Evolutionary conservation across 2,888 invertebrate genomes (phyloP), one percentile per base, ranked within the genome.

Genomic region (Morpho achilles): DNA sequence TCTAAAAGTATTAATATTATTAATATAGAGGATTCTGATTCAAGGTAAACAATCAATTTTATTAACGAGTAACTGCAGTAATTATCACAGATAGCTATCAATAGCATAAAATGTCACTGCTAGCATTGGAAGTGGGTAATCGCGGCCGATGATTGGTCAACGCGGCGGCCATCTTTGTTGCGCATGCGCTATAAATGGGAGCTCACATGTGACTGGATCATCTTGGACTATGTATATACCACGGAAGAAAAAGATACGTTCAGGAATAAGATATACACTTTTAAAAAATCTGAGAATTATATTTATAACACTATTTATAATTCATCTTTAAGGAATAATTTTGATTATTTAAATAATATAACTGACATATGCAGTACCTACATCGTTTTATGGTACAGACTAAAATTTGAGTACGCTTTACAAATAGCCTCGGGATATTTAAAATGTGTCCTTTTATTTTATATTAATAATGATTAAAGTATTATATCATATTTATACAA

Each of bases 91-190:
- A 79, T 78, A 80, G 75, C 76, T 85, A 84, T 85, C 84, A 80
- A 83, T 84, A 86, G 74, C 71, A 71, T 77, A 76, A 78, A 80
- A 77, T 76, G 77, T 76, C 73, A 72, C 74, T 72, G 74, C 75
- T 78, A 75, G 74, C 74, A 76, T 79, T 72, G 78, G 77, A 73
- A 80, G 74, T 75, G 73, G 72, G 50, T 48, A 54, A 58, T 56
- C 72, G 71, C 61, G 79, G 65, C 59, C 68, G 72, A 62, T 74
- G 76, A 88, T 89, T 89, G 88, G 89, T 70, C 75, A 72, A 66
- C 64, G 65, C 67, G 79, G 71, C 87, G 80, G 89, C 89, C 89
- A 90, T 90, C 74, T 88, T 89, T 79, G 80, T 79, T 81, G 81
- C 86, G 87, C 88, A 87, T 85, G 89, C 86, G 84, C 80, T 69